Evolutionary conservation across 2,797 vertebrate species (phyloP).

Genomic region (Mionectes olivaceus): DNA sequence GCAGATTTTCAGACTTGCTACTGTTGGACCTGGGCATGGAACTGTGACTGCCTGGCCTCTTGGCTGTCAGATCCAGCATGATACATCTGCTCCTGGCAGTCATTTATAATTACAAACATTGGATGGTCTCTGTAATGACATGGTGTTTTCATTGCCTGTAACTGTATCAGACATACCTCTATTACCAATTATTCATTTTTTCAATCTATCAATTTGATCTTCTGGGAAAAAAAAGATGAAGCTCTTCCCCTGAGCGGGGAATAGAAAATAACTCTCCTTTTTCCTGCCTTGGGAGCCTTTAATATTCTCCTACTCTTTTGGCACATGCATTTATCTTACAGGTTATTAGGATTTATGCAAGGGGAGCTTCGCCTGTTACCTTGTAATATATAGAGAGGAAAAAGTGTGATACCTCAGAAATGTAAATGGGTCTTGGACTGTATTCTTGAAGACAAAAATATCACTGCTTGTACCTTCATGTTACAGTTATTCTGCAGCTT

Average conservation of each 20-base stretch:
- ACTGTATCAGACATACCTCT: neutral
- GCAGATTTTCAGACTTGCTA: neutral
- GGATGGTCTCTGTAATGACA: neutral
- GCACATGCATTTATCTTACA: neutral
- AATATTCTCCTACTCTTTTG: neutral
- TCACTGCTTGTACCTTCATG: neutral
- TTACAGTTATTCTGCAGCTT: neutral
- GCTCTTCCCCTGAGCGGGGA: neutral
- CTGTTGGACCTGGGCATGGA: neutral
- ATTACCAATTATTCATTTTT: neutral
- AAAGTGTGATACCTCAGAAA: neutral
- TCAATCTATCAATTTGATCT: neutral
- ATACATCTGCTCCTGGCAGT: neutral
- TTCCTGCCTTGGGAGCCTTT: neutral
- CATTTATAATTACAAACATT: neutral
- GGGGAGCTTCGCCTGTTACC: neutral
- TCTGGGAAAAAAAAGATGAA: neutral
- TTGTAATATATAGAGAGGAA: neutral
- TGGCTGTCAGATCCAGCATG: rapidly evolving
- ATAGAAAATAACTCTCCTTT: neutral
- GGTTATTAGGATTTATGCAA: neutral
- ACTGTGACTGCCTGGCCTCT: neutral
- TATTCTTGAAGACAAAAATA: constrained; percentile 3
- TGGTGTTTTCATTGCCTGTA: neutral
- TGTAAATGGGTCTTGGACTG: neutral